These are phyloP conservation scores for Sesamia nonagrioides DNA, from an alignment of 1,140 invertebrate species.

Conservation along the genomic window DNA sequence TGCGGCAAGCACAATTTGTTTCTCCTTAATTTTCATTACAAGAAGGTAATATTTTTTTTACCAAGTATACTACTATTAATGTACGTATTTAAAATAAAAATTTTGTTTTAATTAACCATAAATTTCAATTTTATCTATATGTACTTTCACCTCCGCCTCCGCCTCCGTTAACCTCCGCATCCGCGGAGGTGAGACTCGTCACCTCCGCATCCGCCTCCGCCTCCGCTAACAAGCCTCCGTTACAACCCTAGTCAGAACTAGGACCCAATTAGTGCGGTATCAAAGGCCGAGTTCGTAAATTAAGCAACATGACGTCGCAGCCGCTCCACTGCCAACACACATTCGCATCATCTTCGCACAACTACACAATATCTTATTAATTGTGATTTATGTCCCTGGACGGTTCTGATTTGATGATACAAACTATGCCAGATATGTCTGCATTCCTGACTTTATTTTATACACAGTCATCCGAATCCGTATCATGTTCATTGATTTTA, in stretches of 20 bases:
- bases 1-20: no score
- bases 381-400: slow-evolving; percentile 42
- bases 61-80: no score
- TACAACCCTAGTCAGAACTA: slow-evolving; percentile 51
- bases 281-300: slow-evolving; percentile 70
- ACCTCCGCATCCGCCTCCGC: no score
- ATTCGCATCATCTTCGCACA: slow-evolving; percentile 63
- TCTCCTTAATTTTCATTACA: no score
- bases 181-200: no score
- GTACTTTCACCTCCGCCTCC: no score
- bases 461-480: background rate
- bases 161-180: no score
- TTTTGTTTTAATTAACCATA: no score
- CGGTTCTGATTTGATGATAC: slow-evolving; percentile 20
- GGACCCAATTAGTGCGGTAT: slow-evolving; percentile 73
- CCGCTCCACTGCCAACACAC: slow-evolving; percentile 51
- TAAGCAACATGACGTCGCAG: slow-evolving; percentile 62
- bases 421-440: background rate
- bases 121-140: no score
- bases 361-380: slow-evolving; percentile 55
- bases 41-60: no score
- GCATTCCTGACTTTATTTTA: background rate
- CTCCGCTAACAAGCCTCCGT: no score
- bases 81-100: no score
- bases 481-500: background rate